Percentiles rank a stretch among this genome's conserved stretches.
These are phyloP conservation scores for Phorcus lineatus DNA, from an alignment of 2,888 invertebrate genomes.

Conservation along the genomic window DNA sequence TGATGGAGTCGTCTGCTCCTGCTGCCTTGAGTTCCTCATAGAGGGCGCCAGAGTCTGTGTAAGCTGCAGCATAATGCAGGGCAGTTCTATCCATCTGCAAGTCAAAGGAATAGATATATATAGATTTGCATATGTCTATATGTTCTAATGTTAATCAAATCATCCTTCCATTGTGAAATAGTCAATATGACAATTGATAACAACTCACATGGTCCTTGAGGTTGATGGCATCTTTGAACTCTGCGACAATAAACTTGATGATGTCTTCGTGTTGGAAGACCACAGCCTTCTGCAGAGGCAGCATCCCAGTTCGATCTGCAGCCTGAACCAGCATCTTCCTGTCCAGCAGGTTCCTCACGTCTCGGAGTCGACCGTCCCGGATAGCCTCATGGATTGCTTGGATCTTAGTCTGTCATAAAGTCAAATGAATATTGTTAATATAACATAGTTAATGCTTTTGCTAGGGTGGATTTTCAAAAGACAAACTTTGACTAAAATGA, in stretches of 20 bases:
- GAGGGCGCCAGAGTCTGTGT: conserved; percentile 46
- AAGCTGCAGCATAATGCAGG: conserved; percentile 62
- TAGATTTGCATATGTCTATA: too few relatives aligned
- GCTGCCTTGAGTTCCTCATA: conserved; percentile 54
- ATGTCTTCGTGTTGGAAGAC: conserved; percentile 50
- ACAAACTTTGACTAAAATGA: too few relatives aligned
- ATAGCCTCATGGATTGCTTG: conserved; percentile 49
- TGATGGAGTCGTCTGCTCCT: conserved; percentile 52
- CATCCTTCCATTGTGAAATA: too few relatives aligned
- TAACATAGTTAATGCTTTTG: background rate
- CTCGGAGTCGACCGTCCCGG: conserved; percentile 46
- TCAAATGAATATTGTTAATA: background rate
- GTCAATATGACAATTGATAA: too few relatives aligned
- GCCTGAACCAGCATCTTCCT: conserved; percentile 44
- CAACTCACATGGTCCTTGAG: conserved; percentile 56
- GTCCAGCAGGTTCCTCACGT: conserved; percentile 45
- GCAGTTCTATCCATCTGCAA: conserved; percentile 61
- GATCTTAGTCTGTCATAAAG: conserved; percentile 43
- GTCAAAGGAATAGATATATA: background rate
- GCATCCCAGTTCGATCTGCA: conserved; percentile 56
- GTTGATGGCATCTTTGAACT: conserved; percentile 47
- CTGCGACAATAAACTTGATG: conserved; percentile 44
- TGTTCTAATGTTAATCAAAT: too few relatives aligned
- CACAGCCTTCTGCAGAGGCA: conserved; percentile 63
- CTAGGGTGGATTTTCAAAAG: too few relatives aligned